Percentiles rank a stretch among this genome's conserved stretches.
Conservation (phyloP, 2,888 invertebrate genomes). For the Cephus pygmeus region DNA sequence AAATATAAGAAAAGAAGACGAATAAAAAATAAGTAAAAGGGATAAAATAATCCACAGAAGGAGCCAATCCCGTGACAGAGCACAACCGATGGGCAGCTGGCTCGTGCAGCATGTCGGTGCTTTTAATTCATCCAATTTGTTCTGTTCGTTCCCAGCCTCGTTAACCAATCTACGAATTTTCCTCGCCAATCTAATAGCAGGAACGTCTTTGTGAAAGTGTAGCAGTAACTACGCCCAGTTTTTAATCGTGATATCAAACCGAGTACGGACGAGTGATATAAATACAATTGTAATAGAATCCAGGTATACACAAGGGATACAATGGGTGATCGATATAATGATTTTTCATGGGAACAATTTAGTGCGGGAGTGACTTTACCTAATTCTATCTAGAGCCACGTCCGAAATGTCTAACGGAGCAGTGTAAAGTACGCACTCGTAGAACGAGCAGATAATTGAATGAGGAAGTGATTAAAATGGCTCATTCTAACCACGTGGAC, state of each 20-base stretch:
- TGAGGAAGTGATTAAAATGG: conserved; percentile 33
- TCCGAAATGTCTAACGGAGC: not conserved
- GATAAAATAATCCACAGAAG: not conserved
- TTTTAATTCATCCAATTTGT: conserved; percentile 58
- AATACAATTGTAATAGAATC: not conserved
- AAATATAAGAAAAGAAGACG: not conserved
- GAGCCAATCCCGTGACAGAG: conserved; percentile 46
- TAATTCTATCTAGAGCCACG: not conserved
- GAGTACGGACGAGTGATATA: not conserved
- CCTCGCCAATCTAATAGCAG: conserved; percentile 50
- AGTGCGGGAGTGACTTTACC: not conserved
- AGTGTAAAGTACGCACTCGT: not conserved
- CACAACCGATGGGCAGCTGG: conserved; percentile 43
- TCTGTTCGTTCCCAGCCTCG: conserved; percentile 40
- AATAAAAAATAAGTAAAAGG: not conserved
- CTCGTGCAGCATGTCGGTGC: conserved; percentile 30
- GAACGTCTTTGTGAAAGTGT: not conserved
- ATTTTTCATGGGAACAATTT: not conserved
- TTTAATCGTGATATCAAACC: not conserved
- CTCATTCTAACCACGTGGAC: conserved; percentile 25
- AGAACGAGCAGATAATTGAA: conserved; percentile 33
- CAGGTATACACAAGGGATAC: not conserved
- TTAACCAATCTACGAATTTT: conserved; percentile 59
- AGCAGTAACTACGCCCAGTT: not conserved
- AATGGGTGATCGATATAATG: not conserved